Evolutionary conservation across 2,113 vertebrate genomes (phyloP).

Genomic region (Passerina amoena): DNA sequence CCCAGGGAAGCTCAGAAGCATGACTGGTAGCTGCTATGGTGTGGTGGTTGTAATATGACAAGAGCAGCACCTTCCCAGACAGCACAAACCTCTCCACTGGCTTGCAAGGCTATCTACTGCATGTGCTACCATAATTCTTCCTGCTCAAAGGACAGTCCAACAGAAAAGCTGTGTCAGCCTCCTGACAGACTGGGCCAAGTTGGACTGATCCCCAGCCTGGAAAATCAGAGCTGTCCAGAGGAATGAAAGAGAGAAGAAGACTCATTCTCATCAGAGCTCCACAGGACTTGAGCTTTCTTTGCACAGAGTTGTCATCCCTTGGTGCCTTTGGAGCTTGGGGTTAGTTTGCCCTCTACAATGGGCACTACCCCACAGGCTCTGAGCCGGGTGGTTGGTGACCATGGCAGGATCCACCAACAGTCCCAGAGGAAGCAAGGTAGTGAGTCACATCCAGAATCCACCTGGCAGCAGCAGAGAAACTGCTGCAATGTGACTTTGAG

Average conservation of each 20-base stretch:
- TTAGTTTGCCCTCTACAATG: not conserved
- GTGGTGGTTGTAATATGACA: not conserved
- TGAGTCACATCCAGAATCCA: not conserved
- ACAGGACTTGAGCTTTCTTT: not conserved
- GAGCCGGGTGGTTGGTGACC: not conserved
- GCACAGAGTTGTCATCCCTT: not conserved
- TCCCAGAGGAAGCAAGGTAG: not conserved
- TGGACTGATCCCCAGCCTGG: not conserved
- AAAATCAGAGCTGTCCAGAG: not conserved
- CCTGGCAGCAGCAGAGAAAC: not conserved
- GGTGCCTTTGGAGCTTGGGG: not conserved
- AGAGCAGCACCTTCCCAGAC: not conserved
- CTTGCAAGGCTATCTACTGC: not conserved
- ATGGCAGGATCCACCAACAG: not conserved
- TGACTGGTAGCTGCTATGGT: not conserved
- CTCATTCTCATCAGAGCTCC: not conserved
- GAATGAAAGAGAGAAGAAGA: not conserved
- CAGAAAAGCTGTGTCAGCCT: not conserved
- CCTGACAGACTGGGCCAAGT: fast-evolving
- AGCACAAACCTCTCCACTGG: not conserved
- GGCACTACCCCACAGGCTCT: fast-evolving
- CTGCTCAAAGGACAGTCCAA: not conserved
- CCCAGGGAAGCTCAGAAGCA: not conserved
- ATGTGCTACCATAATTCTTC: not conserved
- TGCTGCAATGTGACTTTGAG: not conserved